Conservation (phyloP, 2,888 invertebrate genomes). For the Papilio protenor region DNA sequence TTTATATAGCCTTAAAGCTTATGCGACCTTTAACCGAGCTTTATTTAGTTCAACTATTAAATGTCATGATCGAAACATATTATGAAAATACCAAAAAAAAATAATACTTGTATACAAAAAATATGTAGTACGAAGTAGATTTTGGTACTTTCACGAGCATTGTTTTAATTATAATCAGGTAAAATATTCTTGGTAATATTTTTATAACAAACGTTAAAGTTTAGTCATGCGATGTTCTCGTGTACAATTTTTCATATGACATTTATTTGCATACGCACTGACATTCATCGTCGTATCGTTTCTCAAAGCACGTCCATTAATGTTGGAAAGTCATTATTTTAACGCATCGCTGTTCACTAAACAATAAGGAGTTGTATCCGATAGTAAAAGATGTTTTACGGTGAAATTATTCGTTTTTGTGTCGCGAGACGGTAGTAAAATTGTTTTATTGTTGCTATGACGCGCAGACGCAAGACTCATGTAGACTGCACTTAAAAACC, state of each 20-base stretch:
- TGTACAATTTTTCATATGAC: background rate
- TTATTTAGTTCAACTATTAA: slow-evolving; percentile 33
- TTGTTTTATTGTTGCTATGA: slow-evolving; percentile 69
- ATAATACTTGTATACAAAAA: background rate
- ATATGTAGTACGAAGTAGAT: too few relatives aligned
- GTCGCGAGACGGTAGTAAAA: slow-evolving; percentile 63
- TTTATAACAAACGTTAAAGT: too few relatives aligned
- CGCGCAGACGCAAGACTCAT: slow-evolving; percentile 54
- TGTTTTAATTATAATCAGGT: too few relatives aligned
- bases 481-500: slow-evolving; percentile 67
- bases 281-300: background rate
- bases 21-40: slow-evolving; percentile 35
- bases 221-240: background rate
- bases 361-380: slow-evolving; percentile 61
- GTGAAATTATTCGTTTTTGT: slow-evolving; percentile 67
- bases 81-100: background rate
- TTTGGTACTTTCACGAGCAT: too few relatives aligned
- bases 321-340: slow-evolving; percentile 1
- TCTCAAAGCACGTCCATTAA: background rate
- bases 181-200: too few relatives aligned
- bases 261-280: background rate
- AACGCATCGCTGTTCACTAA: slow-evolving; percentile 50
- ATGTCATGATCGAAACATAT: slow-evolving; percentile 32
- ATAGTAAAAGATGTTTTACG: slow-evolving; percentile 72
- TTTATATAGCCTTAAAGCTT: slow-evolving; percentile 1